Percentiles rank a stretch among this genome's conserved stretches.
Conservation (phyloP, 1,140 invertebrate genomes). For the Drosophila nigromelanica region DNA sequence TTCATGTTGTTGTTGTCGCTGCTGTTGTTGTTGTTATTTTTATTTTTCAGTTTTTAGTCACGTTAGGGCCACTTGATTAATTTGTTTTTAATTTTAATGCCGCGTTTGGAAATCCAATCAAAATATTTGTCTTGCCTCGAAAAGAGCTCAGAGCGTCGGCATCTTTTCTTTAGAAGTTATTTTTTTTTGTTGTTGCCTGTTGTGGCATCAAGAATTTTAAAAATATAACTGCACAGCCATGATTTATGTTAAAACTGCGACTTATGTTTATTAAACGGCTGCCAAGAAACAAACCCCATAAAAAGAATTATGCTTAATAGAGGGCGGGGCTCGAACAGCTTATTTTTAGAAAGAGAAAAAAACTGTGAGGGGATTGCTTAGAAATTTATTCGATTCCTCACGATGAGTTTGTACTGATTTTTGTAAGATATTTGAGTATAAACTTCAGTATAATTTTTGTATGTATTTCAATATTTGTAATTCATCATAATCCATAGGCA, state of each 20-base stretch:
- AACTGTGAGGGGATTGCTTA: background rate
- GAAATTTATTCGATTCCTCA: no score
- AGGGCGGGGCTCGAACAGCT: constrained; percentile 5
- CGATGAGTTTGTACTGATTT: no score
- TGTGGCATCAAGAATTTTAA: constrained; percentile 12
- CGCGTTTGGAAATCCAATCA: constrained; percentile 39
- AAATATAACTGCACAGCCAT: constrained; percentile 29
- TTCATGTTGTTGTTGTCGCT: background rate
- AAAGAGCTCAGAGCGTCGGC: constrained; percentile 33
- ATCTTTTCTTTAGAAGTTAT: constrained; percentile 12
- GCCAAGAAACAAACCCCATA: constrained; percentile 4
- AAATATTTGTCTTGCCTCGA: constrained; percentile 42
- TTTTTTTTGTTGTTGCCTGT: background rate
- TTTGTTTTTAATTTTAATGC: constrained; percentile 57
- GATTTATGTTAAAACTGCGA: constrained; percentile 61
- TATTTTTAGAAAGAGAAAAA: constrained; percentile 5
- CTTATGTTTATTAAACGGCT: constrained; percentile 35
- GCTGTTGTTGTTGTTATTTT: constrained; percentile 2
- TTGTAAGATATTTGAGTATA: no score
- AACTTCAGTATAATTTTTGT: no score
- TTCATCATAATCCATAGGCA: no score
- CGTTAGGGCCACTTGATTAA: constrained; percentile 50
- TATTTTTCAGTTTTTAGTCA: constrained; percentile 18
- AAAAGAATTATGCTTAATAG: constrained; percentile 18
- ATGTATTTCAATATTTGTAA: no score